Evolutionary conservation across 35 echinoderm and acorn worm genomes (phyloP).

Genomic region (Heliocidaris tuberculata): DNA sequence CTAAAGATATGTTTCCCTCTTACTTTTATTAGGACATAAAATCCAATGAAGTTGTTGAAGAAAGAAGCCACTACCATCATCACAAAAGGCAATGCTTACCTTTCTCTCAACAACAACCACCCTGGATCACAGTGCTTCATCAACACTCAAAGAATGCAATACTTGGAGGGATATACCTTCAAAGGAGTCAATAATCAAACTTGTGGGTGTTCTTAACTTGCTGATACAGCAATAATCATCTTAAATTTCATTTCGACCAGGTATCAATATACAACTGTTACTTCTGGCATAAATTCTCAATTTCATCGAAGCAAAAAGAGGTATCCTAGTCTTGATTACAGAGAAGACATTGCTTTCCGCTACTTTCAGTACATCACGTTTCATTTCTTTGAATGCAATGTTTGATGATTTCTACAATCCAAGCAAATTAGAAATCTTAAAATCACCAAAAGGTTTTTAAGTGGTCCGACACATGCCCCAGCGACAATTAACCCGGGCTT

Average conservation of each 20-base stretch:
- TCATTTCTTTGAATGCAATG: too few species aligned
- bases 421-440: too few species aligned
- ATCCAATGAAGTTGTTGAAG: background rate
- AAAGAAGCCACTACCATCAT: background rate
- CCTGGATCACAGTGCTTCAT: background rate
- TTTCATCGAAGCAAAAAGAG: too few species aligned
- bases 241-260: background rate
- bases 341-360: too few species aligned
- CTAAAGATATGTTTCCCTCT: background rate
- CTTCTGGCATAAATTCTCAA: background rate
- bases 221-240: background rate
- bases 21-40: background rate
- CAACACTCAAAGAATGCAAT: background rate
- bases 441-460: too few species aligned
- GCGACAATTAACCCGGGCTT: too few species aligned
- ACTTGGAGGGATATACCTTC: background rate
- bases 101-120: background rate
- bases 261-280: background rate
- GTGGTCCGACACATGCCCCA: too few species aligned
- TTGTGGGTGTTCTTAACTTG: background rate
- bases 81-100: background rate
- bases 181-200: background rate
- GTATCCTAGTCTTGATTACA: too few species aligned
- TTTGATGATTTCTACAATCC: too few species aligned
- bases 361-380: too few species aligned